These are phyloP conservation scores for Chiridota heheva DNA, from an alignment of 35 echinoderm and acorn worm species.

Conservation along the genomic window DNA sequence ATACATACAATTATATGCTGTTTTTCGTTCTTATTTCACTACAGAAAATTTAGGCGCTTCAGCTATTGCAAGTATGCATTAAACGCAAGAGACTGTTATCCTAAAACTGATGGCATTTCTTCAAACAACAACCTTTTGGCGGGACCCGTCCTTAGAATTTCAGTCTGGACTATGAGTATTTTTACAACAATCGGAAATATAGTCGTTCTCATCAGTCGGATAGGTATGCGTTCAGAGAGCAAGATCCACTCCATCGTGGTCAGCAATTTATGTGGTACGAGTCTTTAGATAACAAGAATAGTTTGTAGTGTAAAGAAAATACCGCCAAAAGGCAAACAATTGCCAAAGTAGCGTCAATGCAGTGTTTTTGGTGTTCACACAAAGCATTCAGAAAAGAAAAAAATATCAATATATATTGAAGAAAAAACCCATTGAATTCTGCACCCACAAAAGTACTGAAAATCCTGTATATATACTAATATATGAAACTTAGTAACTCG, in stretches of 20 bases:
- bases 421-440: too few relatives aligned
- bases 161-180: conserved; percentile 86
- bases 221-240: conserved; percentile 76
- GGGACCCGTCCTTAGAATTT: conserved; percentile 57
- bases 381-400: neutral
- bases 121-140: conserved; percentile 81
- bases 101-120: conserved; percentile 88
- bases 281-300: too few relatives aligned
- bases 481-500: too few relatives aligned
- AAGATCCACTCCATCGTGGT: conserved; percentile 84
- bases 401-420: too few relatives aligned
- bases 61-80: conserved; percentile 84
- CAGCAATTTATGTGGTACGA: conserved; percentile 94
- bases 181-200: conserved; percentile 80
- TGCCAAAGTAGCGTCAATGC: neutral
- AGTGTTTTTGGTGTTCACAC: neutral
- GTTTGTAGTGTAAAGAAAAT: neutral
- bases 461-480: too few relatives aligned
- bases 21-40: too few relatives aligned
- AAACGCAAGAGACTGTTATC: conserved; percentile 69
- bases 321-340: neutral
- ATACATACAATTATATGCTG: too few relatives aligned
- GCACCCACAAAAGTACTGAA: too few relatives aligned
- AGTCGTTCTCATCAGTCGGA: conserved; percentile 72
- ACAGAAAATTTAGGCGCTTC: conserved; percentile 75